phyloP scores from a whole-genome alignment of 2,113 vertebrate species.

The Albula glossodonta region DNA sequence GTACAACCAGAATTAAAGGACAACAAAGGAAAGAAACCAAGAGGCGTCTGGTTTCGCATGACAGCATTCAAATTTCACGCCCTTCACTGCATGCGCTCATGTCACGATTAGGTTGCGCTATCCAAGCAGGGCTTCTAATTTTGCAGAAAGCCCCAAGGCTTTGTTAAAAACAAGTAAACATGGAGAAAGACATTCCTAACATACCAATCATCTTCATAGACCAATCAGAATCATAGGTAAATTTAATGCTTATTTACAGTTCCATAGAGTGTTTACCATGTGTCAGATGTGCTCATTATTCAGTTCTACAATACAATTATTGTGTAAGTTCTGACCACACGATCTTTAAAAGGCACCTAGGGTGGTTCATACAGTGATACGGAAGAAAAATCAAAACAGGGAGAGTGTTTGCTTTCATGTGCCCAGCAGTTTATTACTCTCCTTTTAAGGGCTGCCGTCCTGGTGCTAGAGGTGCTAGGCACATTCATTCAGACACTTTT shows the following conservation, averaged over 20 bases:
- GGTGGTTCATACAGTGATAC: background rate
- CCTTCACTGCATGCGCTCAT: background rate
- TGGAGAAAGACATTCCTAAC: background rate
- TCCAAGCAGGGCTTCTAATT: background rate
- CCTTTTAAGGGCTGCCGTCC: background rate
- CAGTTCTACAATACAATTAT: background rate
- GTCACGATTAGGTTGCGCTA: background rate
- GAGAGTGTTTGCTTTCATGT: background rate
- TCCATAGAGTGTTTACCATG: background rate
- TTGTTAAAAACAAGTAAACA: background rate
- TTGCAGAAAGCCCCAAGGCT: background rate
- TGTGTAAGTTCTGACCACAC: background rate
- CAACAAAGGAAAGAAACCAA: background rate
- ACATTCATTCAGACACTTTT: background rate
- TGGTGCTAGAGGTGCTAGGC: background rate
- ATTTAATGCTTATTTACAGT: background rate
- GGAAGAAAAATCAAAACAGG: background rate
- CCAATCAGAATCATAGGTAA: background rate
- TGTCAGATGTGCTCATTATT: background rate
- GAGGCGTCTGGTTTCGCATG: background rate
- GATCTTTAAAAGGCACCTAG: conserved; percentile 4
- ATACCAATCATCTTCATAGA: background rate
- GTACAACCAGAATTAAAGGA: background rate
- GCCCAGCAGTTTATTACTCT: background rate
- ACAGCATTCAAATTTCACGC: background rate